A percentile compares a stretch with the other conserved stretches of the same genome.
Evolutionary conservation across 2,888 invertebrate species (phyloP).

Genomic region (Drosophila gaucha): DNA sequence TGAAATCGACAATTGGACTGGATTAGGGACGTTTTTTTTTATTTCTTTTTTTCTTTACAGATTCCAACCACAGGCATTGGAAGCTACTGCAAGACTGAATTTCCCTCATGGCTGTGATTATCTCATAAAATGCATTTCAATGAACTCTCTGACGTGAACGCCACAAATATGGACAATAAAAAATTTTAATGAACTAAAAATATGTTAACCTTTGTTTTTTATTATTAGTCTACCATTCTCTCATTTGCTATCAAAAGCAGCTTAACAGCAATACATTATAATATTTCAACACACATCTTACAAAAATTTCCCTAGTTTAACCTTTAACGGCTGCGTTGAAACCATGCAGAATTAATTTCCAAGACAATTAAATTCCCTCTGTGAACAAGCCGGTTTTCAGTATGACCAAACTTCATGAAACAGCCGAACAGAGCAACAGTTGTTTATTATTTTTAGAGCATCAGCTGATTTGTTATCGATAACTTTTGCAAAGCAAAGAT

Average conservation of each 20-base stretch:
- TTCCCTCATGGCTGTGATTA: conserved; percentile 2
- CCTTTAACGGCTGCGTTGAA: background rate
- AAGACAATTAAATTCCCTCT: background rate
- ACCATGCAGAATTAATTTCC: background rate
- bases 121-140: background rate
- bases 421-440: background rate
- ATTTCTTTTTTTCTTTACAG: conserved; percentile 27
- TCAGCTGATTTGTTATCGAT: conserved; percentile 13
- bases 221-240: no score
- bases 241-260: no score
- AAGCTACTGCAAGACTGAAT: conserved; percentile 7
- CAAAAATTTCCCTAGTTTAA: conserved; percentile 1
- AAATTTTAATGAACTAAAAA: background rate
- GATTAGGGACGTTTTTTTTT: conserved; percentile 23
- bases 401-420: background rate
- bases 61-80: background rate
- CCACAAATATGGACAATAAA: background rate
- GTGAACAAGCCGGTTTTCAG: background rate
- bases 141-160: background rate
- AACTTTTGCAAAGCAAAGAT: background rate
- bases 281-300: no score
- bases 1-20: conserved; percentile 29
- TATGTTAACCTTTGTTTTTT: background rate
- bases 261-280: no score
- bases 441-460: background rate